Evolutionary conservation across 1,140 invertebrate species (phyloP).

Genomic region (Trachelipus rathkii): DNA sequence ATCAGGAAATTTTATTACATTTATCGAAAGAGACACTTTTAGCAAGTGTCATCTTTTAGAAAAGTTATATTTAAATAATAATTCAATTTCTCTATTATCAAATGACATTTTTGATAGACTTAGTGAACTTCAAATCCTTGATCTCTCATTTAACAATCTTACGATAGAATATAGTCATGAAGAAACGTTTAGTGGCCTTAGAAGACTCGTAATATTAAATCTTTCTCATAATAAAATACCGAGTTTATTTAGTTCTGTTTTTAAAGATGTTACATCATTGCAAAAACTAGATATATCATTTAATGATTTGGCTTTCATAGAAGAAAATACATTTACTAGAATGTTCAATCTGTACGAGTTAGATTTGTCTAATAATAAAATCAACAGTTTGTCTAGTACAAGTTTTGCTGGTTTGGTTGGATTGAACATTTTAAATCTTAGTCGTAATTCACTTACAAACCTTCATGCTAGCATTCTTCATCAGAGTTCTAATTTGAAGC

Average conservation of each 20-base stretch:
- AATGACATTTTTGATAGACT: constrained; percentile 69
- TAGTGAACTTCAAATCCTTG: constrained; percentile 69
- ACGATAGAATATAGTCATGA: constrained; percentile 76
- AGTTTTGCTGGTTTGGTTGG: constrained; percentile 66
- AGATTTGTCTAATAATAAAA: constrained; percentile 76
- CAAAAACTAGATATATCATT: constrained; percentile 79
- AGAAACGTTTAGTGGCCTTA: constrained; percentile 71
- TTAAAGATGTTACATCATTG: constrained; percentile 74
- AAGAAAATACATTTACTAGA: constrained; percentile 78
- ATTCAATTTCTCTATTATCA: constrained; percentile 68
- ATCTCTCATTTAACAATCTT: constrained; percentile 72
- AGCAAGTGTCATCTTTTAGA: not conserved
- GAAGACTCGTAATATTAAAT: constrained; percentile 78
- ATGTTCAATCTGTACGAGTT: constrained; percentile 80
- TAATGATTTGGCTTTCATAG: constrained; percentile 74
- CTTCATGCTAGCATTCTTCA: constrained; percentile 73
- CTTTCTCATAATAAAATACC: constrained; percentile 80
- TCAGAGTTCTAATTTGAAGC: constrained; percentile 75
- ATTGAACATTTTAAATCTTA: constrained; percentile 68
- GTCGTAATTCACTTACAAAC: constrained; percentile 73
- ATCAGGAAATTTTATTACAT: not conserved
- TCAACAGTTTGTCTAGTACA: constrained; percentile 64
- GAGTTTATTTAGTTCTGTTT: constrained; percentile 76
- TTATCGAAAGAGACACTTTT: not conserved
- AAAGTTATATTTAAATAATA: constrained; percentile 71